Base-by-base conservation (phyloP, 2,113 vertebrate genomes). In the Onychostoma macrolepis region DNA sequence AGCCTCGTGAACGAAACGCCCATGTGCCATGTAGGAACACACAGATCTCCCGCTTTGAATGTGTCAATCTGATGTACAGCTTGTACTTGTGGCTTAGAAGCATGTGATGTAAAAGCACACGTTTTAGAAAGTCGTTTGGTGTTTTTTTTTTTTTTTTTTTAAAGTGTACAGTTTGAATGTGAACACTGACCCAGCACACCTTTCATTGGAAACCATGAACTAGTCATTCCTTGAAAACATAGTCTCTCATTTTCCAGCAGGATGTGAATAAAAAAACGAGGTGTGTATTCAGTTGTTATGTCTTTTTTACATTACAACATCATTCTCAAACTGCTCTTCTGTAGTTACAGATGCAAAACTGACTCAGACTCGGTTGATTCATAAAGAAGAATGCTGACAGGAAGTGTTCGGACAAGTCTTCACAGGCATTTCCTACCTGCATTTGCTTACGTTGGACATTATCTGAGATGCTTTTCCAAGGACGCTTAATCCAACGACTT, bases 31-130 rank as follows among this genome's bases (percentile, higher is more conserved):
- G 87, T 84, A 91, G 89, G 94, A 94, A 91, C 90, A 91, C 92
- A 88, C 85, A 87, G 90, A 92, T 93, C 63, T 86, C 91, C 85
- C 90, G 94, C 96, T 96, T 93, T 91, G 95, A 95, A 92, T 92
- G 86, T 96, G 96, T 96, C 93, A 91, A 94, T 96, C 96, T 94
- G 96, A 95, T 97, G 95, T 96, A 96, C 96, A 96, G 94, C 92
- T 88, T 12, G 96, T 85, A 63, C 90, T 89, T 92, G 94, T 96
- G 93, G 95, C 96, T 95, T 93, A 94, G 93, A 96, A 96, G 96
- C 97, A 97, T 97, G 97, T 96, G 95, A 94, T 95, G 95, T 95
- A 94, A 94, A 95, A 90, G 90, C 92, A 94, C 90, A 93, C 94
- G 92, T 94, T 80, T 96, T 96, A 96, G 92, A 94, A 93, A 90